phyloP scores from a whole-genome alignment of 2,113 vertebrate species.

The Phalacrocorax brasilianus region DNA sequence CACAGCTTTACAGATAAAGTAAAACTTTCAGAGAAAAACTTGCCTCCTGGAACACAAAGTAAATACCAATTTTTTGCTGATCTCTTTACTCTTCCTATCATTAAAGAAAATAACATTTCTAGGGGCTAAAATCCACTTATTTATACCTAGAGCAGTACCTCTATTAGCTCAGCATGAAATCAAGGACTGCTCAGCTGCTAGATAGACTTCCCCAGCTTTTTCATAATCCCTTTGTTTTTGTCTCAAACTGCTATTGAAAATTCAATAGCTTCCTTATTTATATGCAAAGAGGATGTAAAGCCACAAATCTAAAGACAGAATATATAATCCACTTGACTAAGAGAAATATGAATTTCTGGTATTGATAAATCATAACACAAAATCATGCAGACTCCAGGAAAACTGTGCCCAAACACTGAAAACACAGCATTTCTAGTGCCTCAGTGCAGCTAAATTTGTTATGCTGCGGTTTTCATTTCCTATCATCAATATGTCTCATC shows the following conservation, averaged over 20 bases:
- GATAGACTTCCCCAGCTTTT: not conserved
- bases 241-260: not conserved
- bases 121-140: not conserved
- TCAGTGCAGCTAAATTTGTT: not conserved
- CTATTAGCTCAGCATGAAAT: not conserved
- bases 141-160: not conserved
- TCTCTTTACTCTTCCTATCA: not conserved
- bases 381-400: not conserved
- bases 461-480: not conserved
- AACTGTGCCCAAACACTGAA: not conserved
- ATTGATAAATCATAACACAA: not conserved
- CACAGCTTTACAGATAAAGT: not conserved
- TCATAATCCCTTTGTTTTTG: not conserved
- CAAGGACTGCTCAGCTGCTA: not conserved
- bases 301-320: too few relatives aligned
- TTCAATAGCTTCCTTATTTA: not conserved
- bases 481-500: not conserved
- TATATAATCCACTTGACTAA: not conserved
- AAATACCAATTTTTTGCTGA: not conserved
- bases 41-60: not conserved
- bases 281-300: too few relatives aligned
- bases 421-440: not conserved
- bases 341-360: not conserved
- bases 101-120: not conserved
- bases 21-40: not conserved